Evolutionary conservation across 2,888 invertebrate genomes (phyloP).

Genomic region (Oeneis ivallda): DNA sequence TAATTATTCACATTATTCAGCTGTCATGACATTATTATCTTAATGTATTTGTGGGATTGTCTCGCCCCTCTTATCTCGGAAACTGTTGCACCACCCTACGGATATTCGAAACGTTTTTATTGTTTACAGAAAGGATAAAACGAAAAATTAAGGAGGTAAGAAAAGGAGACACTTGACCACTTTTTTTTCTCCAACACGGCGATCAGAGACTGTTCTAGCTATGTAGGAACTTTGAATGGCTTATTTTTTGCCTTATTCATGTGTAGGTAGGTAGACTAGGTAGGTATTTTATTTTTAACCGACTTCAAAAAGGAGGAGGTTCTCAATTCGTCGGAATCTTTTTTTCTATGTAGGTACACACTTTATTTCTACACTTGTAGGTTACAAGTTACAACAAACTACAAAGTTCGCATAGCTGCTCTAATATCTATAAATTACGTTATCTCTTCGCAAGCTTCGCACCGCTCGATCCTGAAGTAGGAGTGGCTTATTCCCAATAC

Average conservation of each 20-base stretch:
- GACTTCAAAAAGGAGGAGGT: too few species aligned
- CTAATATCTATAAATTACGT: background rate
- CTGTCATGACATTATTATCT: constrained; percentile 9
- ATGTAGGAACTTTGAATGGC: too few species aligned
- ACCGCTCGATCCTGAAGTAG: constrained; percentile 15
- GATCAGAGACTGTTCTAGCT: too few species aligned
- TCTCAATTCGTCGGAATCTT: too few species aligned
- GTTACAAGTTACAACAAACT: too few species aligned
- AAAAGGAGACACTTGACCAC: background rate
- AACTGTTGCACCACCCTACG: background rate
- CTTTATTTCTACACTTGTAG: too few species aligned
- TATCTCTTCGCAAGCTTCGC: background rate
- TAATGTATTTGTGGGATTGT: background rate
- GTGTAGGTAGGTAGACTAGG: too few species aligned
- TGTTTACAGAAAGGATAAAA: background rate
- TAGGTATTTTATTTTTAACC: too few species aligned
- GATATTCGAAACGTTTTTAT: background rate
- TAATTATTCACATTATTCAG: background rate
- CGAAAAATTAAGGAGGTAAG: background rate
- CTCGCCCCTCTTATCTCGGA: background rate
- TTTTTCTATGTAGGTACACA: too few species aligned
- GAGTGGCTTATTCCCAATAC: background rate
- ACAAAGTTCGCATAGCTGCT: too few species aligned
- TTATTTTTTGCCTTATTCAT: too few species aligned
- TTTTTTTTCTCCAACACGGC: too few species aligned